These are phyloP conservation scores for Ichneumon xanthorius DNA, from an alignment of 2,888 invertebrate genomes.

Conservation along the genomic window DNA sequence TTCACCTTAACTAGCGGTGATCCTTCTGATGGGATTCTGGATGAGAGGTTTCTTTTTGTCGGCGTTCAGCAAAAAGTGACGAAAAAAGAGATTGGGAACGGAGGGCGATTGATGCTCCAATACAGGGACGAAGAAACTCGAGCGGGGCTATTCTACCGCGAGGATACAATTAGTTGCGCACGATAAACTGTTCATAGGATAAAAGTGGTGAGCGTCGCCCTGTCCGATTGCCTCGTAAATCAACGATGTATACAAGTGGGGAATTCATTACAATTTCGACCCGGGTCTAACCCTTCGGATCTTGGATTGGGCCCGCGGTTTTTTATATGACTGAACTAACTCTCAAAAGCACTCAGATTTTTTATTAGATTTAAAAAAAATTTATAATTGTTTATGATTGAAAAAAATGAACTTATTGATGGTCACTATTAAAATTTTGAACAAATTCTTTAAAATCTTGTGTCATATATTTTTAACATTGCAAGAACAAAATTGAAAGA, in stretches of 20 bases:
- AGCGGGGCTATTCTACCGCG: not conserved
- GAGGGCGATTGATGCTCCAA: not conserved
- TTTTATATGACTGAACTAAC: too few species aligned
- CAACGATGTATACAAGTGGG: not conserved
- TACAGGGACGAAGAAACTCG: not conserved
- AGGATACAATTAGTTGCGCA: not conserved
- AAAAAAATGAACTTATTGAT: too few species aligned
- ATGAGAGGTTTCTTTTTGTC: constrained; percentile 3
- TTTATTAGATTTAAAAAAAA: too few species aligned
- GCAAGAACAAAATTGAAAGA: too few species aligned
- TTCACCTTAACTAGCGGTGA: constrained; percentile 26
- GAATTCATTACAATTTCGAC: too few species aligned
- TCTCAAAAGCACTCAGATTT: too few species aligned
- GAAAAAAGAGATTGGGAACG: not conserved
- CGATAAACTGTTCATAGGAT: not conserved
- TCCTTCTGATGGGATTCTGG: constrained; percentile 23
- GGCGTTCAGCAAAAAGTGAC: not conserved
- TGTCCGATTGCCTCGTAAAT: not conserved
- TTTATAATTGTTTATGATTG: too few species aligned
- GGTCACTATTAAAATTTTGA: too few species aligned
- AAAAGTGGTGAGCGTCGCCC: not conserved
- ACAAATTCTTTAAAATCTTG: too few species aligned
- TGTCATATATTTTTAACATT: too few species aligned
- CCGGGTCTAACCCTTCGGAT: too few species aligned
- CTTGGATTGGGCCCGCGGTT: too few species aligned